Evolutionary conservation across 2,888 invertebrate species (phyloP), one percentile per base, ranked within the genome.

Genomic region (Cataglyphis albicans): DNA sequence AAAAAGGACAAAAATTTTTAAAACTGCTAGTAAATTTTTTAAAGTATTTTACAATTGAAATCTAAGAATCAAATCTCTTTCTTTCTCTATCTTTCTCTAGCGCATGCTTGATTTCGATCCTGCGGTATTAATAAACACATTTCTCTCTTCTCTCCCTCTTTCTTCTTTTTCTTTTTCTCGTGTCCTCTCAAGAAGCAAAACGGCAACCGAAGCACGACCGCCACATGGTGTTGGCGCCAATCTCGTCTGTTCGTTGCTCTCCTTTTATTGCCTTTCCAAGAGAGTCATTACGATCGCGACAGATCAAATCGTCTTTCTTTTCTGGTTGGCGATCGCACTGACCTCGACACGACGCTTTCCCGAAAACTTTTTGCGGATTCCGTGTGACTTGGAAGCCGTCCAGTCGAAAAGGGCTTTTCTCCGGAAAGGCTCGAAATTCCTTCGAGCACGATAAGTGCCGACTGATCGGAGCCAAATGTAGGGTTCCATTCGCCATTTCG

Each of bases 221-320:
- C 90, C 90, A 92, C 90, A 92, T 91, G 92, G 89, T 89, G 86
- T 88, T 92, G 92, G 92, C 92, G 92, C 92, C 92, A 91, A 87
- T 83, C 89, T 86, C 84, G 87, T 90, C 85, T 87, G 82, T 59
- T 59, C 86, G 80, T 84, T 82, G 84, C 67, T 85, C 86, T 89
- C 87, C 87, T 90, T 87, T 90, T 89, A 86, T 91, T 91, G 89
- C 87, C 89, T 90, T 90, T 88, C 85, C 88, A 35, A 72, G 73
- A 82, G 87, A 89, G 86, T 86, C 88, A 84, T 84, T 81, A 85
- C 82, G 81, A 65, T 83, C 73, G 65, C 76, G 72, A 38, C 81
- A 78, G 73, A 52, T 82, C 65, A 75, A 65, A 84, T 84, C 81
- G 76, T 84, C 84, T 81, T 80, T 85, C 63, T 80, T 63, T 67